Evolutionary conservation across 1,140 invertebrate genomes (phyloP).

Genomic region (Diachasma alloeum): DNA sequence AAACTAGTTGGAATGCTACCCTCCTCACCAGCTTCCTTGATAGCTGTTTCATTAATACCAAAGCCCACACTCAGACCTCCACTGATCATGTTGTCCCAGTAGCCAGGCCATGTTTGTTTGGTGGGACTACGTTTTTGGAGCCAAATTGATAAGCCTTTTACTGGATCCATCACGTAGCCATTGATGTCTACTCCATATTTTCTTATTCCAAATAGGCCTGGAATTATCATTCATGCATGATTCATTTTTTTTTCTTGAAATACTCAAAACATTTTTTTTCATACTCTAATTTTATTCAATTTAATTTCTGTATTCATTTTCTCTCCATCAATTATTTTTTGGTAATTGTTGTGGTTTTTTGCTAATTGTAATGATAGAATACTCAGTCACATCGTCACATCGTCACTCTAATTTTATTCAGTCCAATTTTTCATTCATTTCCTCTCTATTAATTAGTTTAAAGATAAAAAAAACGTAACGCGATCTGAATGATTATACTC

Average conservation of each 20-base stretch:
- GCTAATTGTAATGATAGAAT: no score
- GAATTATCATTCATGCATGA: not conserved
- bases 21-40: slow-evolving; percentile 94
- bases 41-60: slow-evolving; percentile 85
- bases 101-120: slow-evolving; percentile 94
- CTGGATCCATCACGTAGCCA: slow-evolving; percentile 86
- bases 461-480: no score
- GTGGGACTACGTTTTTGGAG: slow-evolving; percentile 87
- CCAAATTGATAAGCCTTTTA: slow-evolving; percentile 90
- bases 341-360: no score
- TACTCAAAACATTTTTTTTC: not conserved
- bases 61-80: slow-evolving; percentile 90
- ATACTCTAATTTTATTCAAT: not conserved
- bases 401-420: no score
- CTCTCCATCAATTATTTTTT: no score
- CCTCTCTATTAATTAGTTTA: no score
- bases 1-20: slow-evolving; percentile 83
- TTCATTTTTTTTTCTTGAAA: slow-evolving; percentile 8
- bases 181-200: slow-evolving; percentile 96
- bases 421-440: no score
- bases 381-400: no score
- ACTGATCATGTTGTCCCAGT: slow-evolving; percentile 95
- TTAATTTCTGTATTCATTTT: no score
- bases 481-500: slow-evolving; percentile 43
- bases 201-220: slow-evolving; percentile 87